phyloP scores from a whole-genome alignment of 2,888 invertebrate genomes.

The Steinernema hermaphroditum region DNA sequence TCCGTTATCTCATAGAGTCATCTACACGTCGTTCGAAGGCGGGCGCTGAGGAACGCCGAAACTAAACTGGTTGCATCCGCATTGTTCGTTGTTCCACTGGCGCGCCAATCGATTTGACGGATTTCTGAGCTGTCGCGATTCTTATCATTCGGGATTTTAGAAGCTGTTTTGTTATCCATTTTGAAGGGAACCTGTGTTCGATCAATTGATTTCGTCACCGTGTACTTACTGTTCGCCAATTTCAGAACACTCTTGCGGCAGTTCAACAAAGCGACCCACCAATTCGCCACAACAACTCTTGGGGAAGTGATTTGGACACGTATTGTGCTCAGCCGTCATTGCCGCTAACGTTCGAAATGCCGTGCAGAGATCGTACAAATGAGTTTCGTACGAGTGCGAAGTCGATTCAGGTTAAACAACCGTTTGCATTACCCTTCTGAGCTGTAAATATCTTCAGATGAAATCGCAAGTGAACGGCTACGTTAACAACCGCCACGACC shows the following conservation, averaged over 20 bases:
- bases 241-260: constrained; percentile 3
- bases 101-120: background rate
- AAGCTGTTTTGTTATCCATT: no score
- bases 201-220: background rate
- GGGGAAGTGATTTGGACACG: background rate
- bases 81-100: constrained; percentile 10
- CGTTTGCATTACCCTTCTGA: background rate
- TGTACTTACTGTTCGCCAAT: constrained; percentile 8
- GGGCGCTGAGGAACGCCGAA: background rate
- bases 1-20: background rate
- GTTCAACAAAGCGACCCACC: constrained; percentile 2
- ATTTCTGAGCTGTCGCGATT: background rate
- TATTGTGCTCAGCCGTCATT: background rate
- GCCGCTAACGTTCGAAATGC: constrained; percentile 54
- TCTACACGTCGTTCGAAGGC: background rate
- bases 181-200: no score
- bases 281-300: constrained; percentile 8
- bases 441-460: constrained; percentile 49
- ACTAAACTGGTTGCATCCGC: constrained; percentile 9
- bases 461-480: constrained; percentile 53
- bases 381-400: constrained; percentile 64
- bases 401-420: constrained; percentile 55
- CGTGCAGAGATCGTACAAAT: constrained; percentile 62
- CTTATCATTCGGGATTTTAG: background rate
- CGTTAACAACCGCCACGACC: constrained; percentile 37